These are phyloP conservation scores for Sphyrna mokarran DNA, from an alignment of 2,113 vertebrate species.

Conservation along the genomic window DNA sequence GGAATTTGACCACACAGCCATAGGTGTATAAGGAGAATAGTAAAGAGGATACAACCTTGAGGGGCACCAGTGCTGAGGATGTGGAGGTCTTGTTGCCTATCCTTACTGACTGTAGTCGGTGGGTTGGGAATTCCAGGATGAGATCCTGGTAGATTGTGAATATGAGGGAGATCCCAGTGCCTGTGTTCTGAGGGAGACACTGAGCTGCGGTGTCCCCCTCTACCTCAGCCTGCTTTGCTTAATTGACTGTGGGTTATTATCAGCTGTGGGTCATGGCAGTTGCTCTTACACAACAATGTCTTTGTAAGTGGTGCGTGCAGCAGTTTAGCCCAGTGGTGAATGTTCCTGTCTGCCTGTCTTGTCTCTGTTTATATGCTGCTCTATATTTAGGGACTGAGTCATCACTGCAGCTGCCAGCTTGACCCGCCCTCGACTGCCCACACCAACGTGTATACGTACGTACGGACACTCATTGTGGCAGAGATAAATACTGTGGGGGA, in stretches of 20 bases:
- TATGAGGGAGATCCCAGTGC: not conserved
- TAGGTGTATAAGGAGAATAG: too few species aligned
- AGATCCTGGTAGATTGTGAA: not conserved
- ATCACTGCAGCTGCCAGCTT: not conserved
- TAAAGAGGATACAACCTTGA: too few species aligned
- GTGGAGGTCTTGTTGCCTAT: too few species aligned
- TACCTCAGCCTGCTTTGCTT: not conserved
- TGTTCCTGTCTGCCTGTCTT: conserved; percentile 18
- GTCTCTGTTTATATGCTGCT: conserved; percentile 15
- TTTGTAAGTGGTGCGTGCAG: conserved; percentile 15
- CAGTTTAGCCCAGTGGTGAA: conserved; percentile 15
- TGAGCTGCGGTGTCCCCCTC: not conserved
- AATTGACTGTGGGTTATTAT: not conserved
- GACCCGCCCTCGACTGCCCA: not conserved
- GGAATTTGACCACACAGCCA: too few species aligned
- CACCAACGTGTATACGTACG: not conserved
- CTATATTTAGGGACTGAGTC: conserved; percentile 31
- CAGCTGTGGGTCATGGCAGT: not conserved
- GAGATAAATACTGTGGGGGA: not conserved
- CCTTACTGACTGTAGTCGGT: too few species aligned
- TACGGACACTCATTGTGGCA: not conserved
- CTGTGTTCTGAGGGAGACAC: not conserved
- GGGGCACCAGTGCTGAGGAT: too few species aligned
- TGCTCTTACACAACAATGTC: not conserved
- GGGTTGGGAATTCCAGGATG: too few species aligned